Percentiles rank a stretch among this genome's conserved stretches.
phyloP scores from a whole-genome alignment of 2,113 vertebrate genomes.

The Ophthalmolycus amberensis region DNA sequence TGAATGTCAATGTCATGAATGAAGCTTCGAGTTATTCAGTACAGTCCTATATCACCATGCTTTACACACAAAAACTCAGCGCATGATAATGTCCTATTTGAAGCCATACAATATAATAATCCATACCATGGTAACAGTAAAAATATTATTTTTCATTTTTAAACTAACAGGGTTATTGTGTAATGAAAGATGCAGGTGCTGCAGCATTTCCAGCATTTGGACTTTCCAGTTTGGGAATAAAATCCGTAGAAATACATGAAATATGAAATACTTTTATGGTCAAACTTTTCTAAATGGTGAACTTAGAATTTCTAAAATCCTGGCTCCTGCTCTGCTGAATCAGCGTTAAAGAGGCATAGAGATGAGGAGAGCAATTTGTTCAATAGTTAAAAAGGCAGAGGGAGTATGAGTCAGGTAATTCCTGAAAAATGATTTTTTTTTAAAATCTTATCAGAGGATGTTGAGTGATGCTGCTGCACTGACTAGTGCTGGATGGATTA shows the following conservation, averaged over 20 bases:
- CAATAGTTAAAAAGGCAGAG: background rate
- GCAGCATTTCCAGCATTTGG: too few relatives aligned
- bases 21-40: too few relatives aligned
- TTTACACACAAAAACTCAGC: too few relatives aligned
- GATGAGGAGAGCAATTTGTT: conserved; percentile 8
- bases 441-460: background rate
- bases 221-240: background rate
- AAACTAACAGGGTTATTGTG: background rate
- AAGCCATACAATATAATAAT: too few relatives aligned
- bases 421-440: background rate
- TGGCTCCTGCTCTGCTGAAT: background rate
- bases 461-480: background rate
- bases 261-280: background rate
- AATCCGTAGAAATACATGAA: background rate
- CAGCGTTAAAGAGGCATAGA: background rate
- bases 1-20: too few relatives aligned
- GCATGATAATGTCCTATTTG: too few relatives aligned
- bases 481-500: background rate
- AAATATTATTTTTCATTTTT: too few relatives aligned
- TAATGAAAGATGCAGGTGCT: background rate
- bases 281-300: background rate
- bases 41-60: too few relatives aligned
- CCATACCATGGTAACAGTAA: too few relatives aligned
- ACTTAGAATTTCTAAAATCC: background rate
- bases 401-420: conserved; percentile 11